Conservation (phyloP, 2,113 vertebrate species). For the Xenopus laevis region DNA sequence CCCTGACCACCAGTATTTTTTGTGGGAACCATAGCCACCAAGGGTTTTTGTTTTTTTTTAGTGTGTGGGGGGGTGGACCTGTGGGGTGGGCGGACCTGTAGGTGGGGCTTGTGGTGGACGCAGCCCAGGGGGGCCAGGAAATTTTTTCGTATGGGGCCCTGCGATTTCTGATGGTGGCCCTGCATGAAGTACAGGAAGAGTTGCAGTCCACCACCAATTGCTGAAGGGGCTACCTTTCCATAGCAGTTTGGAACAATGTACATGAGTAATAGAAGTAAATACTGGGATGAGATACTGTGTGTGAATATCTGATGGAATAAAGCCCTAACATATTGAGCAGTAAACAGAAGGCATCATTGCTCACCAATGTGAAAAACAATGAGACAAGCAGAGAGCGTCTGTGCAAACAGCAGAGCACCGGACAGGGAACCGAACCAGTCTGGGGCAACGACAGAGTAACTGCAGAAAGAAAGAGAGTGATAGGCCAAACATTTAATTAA, state of each 20-base stretch:
- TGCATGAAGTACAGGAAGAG: slow-evolving; percentile 86
- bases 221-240: slow-evolving; percentile 94
- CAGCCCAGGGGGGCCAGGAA: too few species aligned
- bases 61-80: too few species aligned
- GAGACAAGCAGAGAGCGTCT: slow-evolving; percentile 89
- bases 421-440: slow-evolving; percentile 83
- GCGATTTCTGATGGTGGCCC: too few species aligned
- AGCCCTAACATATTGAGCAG: neutral
- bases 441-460: slow-evolving; percentile 61
- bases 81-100: too few species aligned
- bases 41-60: too few species aligned
- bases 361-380: slow-evolving; percentile 90
- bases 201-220: slow-evolving; percentile 92
- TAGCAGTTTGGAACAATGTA: slow-evolving; percentile 91
- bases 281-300: too few species aligned
- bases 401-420: slow-evolving; percentile 83
- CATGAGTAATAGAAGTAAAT: slow-evolving; percentile 95
- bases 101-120: too few species aligned
- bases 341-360: neutral
- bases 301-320: too few species aligned
- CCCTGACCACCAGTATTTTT: too few species aligned
- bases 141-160: too few species aligned
- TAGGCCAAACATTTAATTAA: too few species aligned
- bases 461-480: slow-evolving; percentile 47
- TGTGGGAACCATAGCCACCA: too few species aligned